Evolutionary conservation across 1,140 invertebrate genomes (phyloP), one percentile per base, ranked within the genome.

Genomic region (Odontomachus brunneus): DNA sequence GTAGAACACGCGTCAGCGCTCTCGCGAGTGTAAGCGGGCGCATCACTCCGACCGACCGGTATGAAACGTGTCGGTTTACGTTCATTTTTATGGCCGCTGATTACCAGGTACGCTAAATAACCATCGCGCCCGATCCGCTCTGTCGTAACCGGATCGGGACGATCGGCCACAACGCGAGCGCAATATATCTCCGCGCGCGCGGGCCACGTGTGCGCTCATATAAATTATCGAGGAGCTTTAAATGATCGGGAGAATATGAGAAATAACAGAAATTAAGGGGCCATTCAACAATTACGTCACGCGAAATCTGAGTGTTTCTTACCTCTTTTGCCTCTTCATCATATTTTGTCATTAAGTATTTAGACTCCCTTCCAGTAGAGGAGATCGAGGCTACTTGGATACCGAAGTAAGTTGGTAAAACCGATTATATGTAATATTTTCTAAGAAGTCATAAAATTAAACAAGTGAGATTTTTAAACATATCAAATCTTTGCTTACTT

Each of bases 21-120:
- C 15, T n/a, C 26, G 12, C 55, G 15, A 51, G 48, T 22, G 22
- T 4, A 3, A 38, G n/a, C 3, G 33, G 51, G 17, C 71, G 44
- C 72, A 49, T 53, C 53, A 57, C 55, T 33, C 75, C 55, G 33
- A 82, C 59, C 86, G 75, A 85, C 84, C 84, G 26, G 62, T 82
- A 84, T 63, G 82, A 89, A 80, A 91, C 86, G 89, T 91, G 87
- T 90, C 89, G 83, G 87, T 87, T 88, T 91, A 91, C 90, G 89
- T 89, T 89, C 87, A 89, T 91, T 92, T 91, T 91, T 92, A 91
- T 91, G 88, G 85, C 89, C 89, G 81, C 83, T 92, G 91, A 92
- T 92, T 92, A 89, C 89, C 85, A 90, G 89, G 91, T 90, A 90
- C 84, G 85, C 86, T 91, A 90, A 91, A 91, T 90, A 90, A 90